These are phyloP conservation scores for Bombyx huttoni DNA, from an alignment of 2,888 invertebrate genomes.

Conservation along the genomic window DNA sequence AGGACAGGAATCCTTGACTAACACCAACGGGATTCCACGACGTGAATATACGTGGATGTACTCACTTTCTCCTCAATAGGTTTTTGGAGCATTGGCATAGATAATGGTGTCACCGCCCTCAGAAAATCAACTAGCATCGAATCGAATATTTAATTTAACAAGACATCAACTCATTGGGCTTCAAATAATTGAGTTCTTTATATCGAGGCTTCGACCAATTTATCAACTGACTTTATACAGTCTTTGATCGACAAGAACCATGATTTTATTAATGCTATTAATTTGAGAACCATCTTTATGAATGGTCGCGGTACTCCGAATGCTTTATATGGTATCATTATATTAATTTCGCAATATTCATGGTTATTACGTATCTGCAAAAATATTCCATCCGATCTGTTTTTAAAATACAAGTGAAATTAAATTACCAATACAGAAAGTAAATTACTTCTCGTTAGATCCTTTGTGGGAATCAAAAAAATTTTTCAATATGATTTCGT, in stretches of 20 bases:
- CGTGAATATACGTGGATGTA: constrained; percentile 8
- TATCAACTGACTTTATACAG: constrained; percentile 46
- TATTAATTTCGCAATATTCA: too few species aligned
- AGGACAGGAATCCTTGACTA: constrained; percentile 1
- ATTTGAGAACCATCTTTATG: constrained; percentile 17
- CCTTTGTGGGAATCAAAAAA: too few species aligned
- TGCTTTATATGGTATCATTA: too few species aligned
- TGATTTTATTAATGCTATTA: constrained; percentile 22
- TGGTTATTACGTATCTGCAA: too few species aligned
- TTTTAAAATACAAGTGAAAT: too few species aligned
- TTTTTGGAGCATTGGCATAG: background rate
- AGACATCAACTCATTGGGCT: constrained; percentile 56
- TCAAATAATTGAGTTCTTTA: constrained; percentile 54
- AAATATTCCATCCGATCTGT: too few species aligned
- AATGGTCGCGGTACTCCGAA: too few species aligned
- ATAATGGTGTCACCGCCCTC: constrained; percentile 22
- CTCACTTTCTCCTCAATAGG: constrained; percentile 5
- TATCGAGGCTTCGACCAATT: constrained; percentile 56
- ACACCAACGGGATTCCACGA: background rate
- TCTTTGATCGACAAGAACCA: constrained; percentile 49
- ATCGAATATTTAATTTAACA: constrained; percentile 61
- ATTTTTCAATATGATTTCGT: too few species aligned
- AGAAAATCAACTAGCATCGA: constrained; percentile 33
- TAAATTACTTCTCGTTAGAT: too few species aligned
- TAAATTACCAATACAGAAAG: too few species aligned